phyloP scores from a whole-genome alignment of 2,797 vertebrate species.

The Pitangus sulphuratus region DNA sequence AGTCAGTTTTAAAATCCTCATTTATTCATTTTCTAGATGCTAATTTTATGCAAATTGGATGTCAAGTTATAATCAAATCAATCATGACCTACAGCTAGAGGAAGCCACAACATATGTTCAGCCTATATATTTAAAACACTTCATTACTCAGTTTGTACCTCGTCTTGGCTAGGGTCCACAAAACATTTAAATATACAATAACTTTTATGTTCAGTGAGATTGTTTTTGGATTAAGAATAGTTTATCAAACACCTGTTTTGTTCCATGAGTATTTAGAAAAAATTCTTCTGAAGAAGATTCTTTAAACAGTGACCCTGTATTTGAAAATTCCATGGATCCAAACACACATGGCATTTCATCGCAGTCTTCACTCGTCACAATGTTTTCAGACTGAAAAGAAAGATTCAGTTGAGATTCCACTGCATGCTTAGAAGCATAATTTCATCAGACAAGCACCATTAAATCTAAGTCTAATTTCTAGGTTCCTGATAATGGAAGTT shows the following conservation, averaged over 20 bases:
- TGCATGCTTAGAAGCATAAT: not conserved
- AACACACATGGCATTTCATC: constrained; percentile 39
- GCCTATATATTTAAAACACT: not conserved
- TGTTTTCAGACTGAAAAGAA: constrained; percentile 71
- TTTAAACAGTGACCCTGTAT: constrained; percentile 63
- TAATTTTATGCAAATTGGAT: not conserved
- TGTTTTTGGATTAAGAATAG: not conserved
- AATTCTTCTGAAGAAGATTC: constrained; percentile 59
- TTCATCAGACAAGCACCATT: not conserved
- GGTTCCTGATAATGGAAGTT: not conserved
- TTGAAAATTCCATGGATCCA: constrained; percentile 78
- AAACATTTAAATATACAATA: not conserved
- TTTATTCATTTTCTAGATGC: not conserved
- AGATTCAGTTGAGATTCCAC: not conserved
- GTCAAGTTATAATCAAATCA: not conserved
- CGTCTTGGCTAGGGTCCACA: not conserved
- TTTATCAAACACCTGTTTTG: constrained; percentile 41
- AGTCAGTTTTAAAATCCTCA: not conserved
- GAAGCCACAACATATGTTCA: not conserved
- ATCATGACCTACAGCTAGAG: not conserved
- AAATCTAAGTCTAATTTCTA: not conserved
- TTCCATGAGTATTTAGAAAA: constrained; percentile 18
- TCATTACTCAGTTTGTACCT: not conserved
- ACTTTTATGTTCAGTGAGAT: not conserved
- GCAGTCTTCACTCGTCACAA: constrained; percentile 71